Base-by-base conservation (phyloP, 2,888 invertebrate species). In the Cacoxenus indagator region DNA sequence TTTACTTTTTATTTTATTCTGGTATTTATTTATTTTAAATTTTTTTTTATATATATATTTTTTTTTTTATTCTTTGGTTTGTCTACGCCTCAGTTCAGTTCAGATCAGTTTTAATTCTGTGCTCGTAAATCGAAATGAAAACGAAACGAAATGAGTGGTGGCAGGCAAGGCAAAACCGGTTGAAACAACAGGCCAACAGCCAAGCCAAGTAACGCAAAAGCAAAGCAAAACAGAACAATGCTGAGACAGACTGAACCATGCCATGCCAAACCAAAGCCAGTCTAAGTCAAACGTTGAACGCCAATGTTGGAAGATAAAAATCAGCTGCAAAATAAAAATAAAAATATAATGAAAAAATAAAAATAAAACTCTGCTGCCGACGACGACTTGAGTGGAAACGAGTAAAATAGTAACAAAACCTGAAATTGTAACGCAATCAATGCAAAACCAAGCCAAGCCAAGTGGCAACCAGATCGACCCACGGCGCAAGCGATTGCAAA, bases 341-440 rank as follows among this genome's bases (percentile, higher is more conserved):
- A 69, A 57, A 45, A 59, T 11, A 27, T 27, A 26, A 17, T n/a
- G 19, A 57, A 43, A 8, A 45, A 26, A 46, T 27, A 67, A 19
- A 61, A 31, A 65, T 22, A 37, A n/a, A 37, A 65, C 4, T 24
- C 54, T 22, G 24, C 22, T 11, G 22, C 37, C 24, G 24, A 24
- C 17, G 55, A 55, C 55, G 55, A n/a, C 29, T 57, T 29, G 59
- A 59, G 31, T 54, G 31, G 57, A 66, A 29, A 22, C 66, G 69
- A 68, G 67, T 64, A 69, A 72, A 67, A 71, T 69, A 68, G 75
- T 70, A 70, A 70, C 67, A 75, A 80, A 83, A 82, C 82, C 82
- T 82, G 81, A 81, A 81, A 81, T 82, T 77, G 82, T 81, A 81
- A 81, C 81, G 82, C 78, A 83, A 83, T 82, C 81, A 78, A 81